phyloP scores from a whole-genome alignment of 1,140 invertebrate genomes.

The Drosophila varians region DNA sequence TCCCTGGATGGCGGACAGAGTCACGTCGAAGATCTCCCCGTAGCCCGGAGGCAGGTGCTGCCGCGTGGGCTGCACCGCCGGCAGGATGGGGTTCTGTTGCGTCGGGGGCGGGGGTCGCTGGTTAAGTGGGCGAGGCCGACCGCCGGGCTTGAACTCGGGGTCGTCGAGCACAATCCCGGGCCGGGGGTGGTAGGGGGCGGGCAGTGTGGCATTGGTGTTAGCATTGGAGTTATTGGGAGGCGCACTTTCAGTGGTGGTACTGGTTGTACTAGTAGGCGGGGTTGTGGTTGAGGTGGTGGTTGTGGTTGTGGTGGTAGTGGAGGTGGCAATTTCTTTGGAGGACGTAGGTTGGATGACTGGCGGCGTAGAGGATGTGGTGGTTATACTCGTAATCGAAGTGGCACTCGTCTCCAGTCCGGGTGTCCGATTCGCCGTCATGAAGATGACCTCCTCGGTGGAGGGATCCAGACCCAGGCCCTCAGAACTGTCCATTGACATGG shows the following conservation, averaged over 20 bases:
- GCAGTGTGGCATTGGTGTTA: constrained; percentile 52
- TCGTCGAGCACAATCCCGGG: constrained; percentile 93
- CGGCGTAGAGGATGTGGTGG: constrained; percentile 3
- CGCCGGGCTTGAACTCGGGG: constrained; percentile 89
- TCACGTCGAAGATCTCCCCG: constrained; percentile 94
- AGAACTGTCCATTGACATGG: constrained; percentile 76
- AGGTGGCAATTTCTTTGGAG: constrained; percentile 39
- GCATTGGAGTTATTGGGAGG: constrained; percentile 37
- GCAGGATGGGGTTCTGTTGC: constrained; percentile 48
- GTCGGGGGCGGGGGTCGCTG: constrained; percentile 79
- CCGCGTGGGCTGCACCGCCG: constrained; percentile 61
- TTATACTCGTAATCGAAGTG: constrained; percentile 7
- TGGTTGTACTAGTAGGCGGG: constrained; percentile 35
- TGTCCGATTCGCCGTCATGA: constrained; percentile 83
- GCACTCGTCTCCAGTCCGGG: constrained; percentile 68
- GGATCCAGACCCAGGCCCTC: constrained; percentile 63
- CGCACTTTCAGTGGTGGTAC: constrained; percentile 46
- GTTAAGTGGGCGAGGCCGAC: constrained; percentile 77
- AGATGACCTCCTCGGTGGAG: constrained; percentile 72
- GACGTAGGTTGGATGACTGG: constrained; percentile 56
- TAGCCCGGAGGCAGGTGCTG: constrained; percentile 84
- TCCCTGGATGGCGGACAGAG: constrained; percentile 93
- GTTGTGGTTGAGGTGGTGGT: constrained; percentile 45
- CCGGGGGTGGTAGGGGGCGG: constrained; percentile 87
- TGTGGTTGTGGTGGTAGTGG: constrained; percentile 62